phyloP scores from a whole-genome alignment of 2,797 vertebrate genomes.

The Synaphobranchus kaupii region DNA sequence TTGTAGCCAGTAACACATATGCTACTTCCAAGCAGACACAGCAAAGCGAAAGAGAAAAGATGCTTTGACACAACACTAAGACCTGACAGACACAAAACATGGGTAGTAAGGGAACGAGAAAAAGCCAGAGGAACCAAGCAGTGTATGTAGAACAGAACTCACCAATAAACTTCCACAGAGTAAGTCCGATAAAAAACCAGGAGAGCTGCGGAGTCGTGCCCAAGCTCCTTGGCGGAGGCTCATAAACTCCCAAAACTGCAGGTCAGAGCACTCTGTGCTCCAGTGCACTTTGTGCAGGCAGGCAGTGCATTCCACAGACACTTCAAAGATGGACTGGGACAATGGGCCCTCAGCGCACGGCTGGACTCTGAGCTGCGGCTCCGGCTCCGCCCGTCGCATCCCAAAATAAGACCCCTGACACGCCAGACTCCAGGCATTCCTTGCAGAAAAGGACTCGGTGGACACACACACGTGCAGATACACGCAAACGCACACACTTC shows the following conservation, averaged over 20 bases:
- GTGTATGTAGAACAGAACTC: background rate
- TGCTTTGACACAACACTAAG: background rate
- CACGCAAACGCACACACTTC: slow-evolving; percentile 42
- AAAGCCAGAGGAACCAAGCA: slow-evolving; percentile 18
- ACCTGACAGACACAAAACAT: background rate
- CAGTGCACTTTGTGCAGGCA: slow-evolving; percentile 51
- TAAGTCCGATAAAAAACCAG: slow-evolving; percentile 26
- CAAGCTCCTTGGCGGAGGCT: slow-evolving; percentile 27
- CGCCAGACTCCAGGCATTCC: slow-evolving; percentile 17
- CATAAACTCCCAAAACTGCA: slow-evolving; percentile 35
- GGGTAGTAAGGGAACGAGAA: slow-evolving; percentile 7
- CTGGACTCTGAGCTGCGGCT: slow-evolving; percentile 39
- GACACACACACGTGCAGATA: slow-evolving; percentile 31
- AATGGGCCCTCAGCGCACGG: slow-evolving; percentile 50
- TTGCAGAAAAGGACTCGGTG: slow-evolving; percentile 14
- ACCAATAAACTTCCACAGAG: slow-evolving; percentile 39
- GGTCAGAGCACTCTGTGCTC: slow-evolving; percentile 49
- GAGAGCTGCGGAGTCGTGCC: background rate
- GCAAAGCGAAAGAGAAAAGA: background rate
- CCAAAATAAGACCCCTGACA: slow-evolving; percentile 35
- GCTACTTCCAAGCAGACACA: background rate
- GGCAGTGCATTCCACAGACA: slow-evolving; percentile 66
- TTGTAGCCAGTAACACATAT: background rate
- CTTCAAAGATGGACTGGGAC: slow-evolving; percentile 64
- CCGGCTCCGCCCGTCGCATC: slow-evolving; percentile 37